Conservation (phyloP, 2,113 vertebrate species). For the Ptilorrhoa leucosticta region DNA sequence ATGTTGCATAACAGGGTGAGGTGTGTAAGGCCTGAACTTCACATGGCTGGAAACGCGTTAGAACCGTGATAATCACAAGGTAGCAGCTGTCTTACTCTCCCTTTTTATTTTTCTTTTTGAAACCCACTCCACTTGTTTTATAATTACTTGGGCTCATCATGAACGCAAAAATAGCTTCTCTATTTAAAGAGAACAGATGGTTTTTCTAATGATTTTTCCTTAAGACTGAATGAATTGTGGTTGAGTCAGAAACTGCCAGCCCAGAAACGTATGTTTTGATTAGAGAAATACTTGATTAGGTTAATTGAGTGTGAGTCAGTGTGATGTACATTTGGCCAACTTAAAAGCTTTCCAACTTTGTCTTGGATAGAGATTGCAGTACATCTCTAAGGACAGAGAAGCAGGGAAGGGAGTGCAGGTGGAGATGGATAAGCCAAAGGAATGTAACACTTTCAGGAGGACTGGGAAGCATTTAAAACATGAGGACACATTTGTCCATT, state of each 20-base stretch:
- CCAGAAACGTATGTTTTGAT: slow-evolving; percentile 37
- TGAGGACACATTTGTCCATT: background rate
- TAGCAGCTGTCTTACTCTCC: slow-evolving; percentile 58
- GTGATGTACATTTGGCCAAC: background rate
- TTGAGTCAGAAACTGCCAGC: slow-evolving; percentile 36
- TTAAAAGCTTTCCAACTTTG: slow-evolving; percentile 2
- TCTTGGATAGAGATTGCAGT: background rate
- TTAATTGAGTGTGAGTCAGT: slow-evolving; percentile 42
- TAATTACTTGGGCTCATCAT: slow-evolving; percentile 44
- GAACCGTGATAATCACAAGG: background rate
- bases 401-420: background rate
- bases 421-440: background rate
- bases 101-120: slow-evolving; percentile 40
- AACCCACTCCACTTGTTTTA: slow-evolving; percentile 56
- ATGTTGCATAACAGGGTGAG: background rate
- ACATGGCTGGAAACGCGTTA: slow-evolving; percentile 15
- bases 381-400: background rate
- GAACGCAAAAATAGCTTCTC: slow-evolving; percentile 61
- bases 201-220: slow-evolving; percentile 59
- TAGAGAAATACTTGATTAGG: slow-evolving; percentile 37
- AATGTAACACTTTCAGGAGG: rapidly evolving
- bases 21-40: background rate
- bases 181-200: slow-evolving; percentile 74
- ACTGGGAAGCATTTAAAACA: background rate
- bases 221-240: slow-evolving; percentile 45